Evolutionary conservation across 2,797 vertebrate species (phyloP).

Genomic region (Siniperca undulata): DNA sequence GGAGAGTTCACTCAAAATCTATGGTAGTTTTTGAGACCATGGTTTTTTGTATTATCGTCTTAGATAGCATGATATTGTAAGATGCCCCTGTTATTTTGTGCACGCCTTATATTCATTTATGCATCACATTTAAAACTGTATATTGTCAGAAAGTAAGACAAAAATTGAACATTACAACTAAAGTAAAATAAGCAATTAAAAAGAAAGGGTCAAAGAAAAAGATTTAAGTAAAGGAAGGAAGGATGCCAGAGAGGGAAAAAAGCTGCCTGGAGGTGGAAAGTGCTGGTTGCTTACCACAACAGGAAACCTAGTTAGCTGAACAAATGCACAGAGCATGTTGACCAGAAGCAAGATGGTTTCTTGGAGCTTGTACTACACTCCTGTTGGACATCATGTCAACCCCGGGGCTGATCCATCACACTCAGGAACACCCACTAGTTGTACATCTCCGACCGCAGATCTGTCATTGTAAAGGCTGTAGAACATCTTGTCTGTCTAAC

Average conservation of each 20-base stretch:
- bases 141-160: background rate
- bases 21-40: background rate
- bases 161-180: background rate
- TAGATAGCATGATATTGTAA: too few species aligned
- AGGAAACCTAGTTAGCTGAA: conserved; percentile 74
- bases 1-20: too few species aligned
- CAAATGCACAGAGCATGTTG: conserved; percentile 80
- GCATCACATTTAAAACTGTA: background rate
- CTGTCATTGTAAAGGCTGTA: conserved; percentile 79
- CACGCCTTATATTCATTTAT: background rate
- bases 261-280: conserved; percentile 18
- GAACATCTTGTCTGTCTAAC: conserved; percentile 80
- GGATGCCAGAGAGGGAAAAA: conserved; percentile 14
- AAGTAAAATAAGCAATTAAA: background rate
- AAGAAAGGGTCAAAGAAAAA: conserved; percentile 8
- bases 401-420: conserved; percentile 75
- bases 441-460: conserved; percentile 70
- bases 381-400: conserved; percentile 82
- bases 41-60: background rate
- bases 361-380: conserved; percentile 81
- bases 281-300: conserved; percentile 56
- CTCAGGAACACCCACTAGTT: conserved; percentile 57
- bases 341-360: conserved; percentile 78
- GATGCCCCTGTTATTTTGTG: background rate
- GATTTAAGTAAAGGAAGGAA: background rate